Evolutionary conservation across 1,140 invertebrate species (phyloP).

Genomic region (Dendroctonus valens): DNA sequence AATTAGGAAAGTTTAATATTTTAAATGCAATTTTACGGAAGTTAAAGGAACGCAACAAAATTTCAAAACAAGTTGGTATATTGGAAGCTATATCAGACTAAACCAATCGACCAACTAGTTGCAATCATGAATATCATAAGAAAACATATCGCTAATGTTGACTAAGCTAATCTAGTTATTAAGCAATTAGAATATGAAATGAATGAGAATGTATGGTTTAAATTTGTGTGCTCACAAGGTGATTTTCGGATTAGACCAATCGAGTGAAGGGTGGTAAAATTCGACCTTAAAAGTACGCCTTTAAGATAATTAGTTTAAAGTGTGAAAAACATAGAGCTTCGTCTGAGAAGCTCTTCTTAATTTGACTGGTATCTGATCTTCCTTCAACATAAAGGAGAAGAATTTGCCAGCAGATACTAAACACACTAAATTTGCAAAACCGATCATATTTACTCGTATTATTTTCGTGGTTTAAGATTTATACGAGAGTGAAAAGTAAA

Average conservation of each 20-base stretch:
- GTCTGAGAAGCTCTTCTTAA: neutral
- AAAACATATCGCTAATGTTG: slow-evolving; percentile 18
- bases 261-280: neutral
- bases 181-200: neutral
- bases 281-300: neutral
- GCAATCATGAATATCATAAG: slow-evolving; percentile 30
- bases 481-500: neutral
- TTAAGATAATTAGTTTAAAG: slow-evolving; percentile 5
- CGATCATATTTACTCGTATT: neutral
- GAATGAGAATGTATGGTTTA: neutral
- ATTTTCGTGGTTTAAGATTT: neutral
- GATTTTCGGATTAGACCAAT: neutral
- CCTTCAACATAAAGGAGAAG: too few relatives aligned
- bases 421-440: neutral
- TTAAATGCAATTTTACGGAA: neutral
- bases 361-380: neutral
- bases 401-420: too few relatives aligned
- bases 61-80: slow-evolving; percentile 10
- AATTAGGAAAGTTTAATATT: too few relatives aligned
- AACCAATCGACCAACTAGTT: slow-evolving; percentile 19
- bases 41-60: neutral
- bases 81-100: neutral
- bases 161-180: too few relatives aligned
- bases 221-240: too few relatives aligned
- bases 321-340: neutral